These are phyloP conservation scores for Linepithema humile DNA, from an alignment of 1,140 invertebrate species.

Conservation along the genomic window DNA sequence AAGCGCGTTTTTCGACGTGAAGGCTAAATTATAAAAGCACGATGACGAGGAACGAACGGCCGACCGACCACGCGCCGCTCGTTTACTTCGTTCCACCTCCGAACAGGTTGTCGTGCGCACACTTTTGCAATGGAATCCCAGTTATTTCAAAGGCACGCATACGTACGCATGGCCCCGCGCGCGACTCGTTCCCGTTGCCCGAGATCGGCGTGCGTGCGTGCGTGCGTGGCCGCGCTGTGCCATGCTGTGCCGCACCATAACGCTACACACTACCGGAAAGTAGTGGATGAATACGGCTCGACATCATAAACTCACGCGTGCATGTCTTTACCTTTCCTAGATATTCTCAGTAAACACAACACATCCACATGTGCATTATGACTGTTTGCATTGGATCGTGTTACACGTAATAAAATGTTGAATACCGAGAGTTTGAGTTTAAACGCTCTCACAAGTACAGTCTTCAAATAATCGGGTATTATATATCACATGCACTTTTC, in stretches of 20 bases:
- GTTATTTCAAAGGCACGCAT: slow-evolving; percentile 45
- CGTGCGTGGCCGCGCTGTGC: neutral
- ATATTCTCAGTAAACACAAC: neutral
- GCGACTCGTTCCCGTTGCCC: slow-evolving; percentile 19
- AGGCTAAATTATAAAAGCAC: slow-evolving; percentile 35
- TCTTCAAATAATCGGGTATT: too few species aligned
- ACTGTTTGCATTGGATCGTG: neutral
- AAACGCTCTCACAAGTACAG: too few species aligned
- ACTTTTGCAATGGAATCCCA: slow-evolving; percentile 28
- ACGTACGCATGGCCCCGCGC: neutral
- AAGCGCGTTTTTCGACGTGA: neutral
- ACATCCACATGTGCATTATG: neutral
- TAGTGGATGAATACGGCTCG: neutral
- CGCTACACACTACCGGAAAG: neutral
- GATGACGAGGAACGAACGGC: neutral
- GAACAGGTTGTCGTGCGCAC: slow-evolving; percentile 62
- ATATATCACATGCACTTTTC: too few species aligned
- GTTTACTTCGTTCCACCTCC: slow-evolving; percentile 55
- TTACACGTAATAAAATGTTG: too few species aligned
- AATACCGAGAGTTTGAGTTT: too few species aligned
- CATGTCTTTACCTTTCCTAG: neutral
- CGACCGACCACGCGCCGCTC: slow-evolving; percentile 43
- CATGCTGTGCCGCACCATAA: too few species aligned
- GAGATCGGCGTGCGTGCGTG: neutral
- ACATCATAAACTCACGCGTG: neutral